Evolutionary conservation across 2,888 invertebrate genomes (phyloP), one percentile per base, ranked within the genome.

Genomic region (Serrognathus titanus): DNA sequence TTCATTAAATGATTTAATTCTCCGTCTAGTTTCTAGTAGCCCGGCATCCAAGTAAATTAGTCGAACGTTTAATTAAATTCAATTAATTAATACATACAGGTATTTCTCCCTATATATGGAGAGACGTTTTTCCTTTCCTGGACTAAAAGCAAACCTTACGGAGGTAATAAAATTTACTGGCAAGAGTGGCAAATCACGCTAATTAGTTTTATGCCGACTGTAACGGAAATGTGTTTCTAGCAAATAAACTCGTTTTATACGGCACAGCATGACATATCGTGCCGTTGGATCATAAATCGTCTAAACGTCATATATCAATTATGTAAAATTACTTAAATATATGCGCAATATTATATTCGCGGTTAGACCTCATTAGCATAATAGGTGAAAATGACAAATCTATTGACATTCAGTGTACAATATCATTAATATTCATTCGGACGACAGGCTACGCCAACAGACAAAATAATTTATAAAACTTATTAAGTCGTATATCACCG

Each of bases 181-280:
- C 5, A 31, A 10, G 24, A 48, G 24, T 40, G 53, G 48, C 48
- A 53, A 53, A 53, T 53, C 48, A 48, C 40, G 53, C 53, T 53
- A 53, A 53, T 53, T 53, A 53, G 48, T 48, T 53, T 53, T 48
- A 48, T 31, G 24, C 24, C 20, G 43, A 36, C 35, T 41, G 45
- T 37, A 51, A 43, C 31, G 51, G 51, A 53, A 53, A 39, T 47
- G 39, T 53, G 53, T 38, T 53, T 53, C 40, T 38, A 55, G 50
- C 43, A 50, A 55, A 55, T 55, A 55, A 55, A 55, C 55, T 45
- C 45, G 55, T 55, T 55, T 49, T 38, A 31, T 49, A 45, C 31
- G 20, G 31, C 50, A 46, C 16, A 13, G 13, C 13, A 10, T 24
- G 40, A 47, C 47, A 8, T 46, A 38, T 5, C 37, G 43, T 41